Base-by-base conservation (phyloP, 2,113 vertebrate species). In the Prunella himalayana region DNA sequence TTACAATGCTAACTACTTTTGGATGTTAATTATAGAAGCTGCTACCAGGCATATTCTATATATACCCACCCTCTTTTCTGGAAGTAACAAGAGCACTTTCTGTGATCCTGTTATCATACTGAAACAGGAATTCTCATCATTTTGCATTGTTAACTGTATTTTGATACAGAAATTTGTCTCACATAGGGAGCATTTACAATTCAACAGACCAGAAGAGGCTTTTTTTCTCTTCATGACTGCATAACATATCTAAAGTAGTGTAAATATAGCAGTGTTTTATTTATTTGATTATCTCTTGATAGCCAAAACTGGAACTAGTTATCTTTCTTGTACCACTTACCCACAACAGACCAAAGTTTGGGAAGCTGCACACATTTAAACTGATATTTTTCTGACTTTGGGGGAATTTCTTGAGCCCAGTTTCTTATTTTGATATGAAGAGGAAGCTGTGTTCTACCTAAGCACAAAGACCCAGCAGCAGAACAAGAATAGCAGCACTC, bases 51-150 rank as follows among this genome's bases (percentile, higher is more conserved):
- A 65, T 53, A 30, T 87, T 91, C 84, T 87, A 88, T 82, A 97
- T 96, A 95, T 82, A 95, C 13, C 28, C 39, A 69, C 19, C 11
- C 37, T 69, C 45, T 90, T 85, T 70, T 76, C 66, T 27, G 72
- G 50, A 60, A 95, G 73, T 35, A 94, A 79, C 65, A 87, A 53
- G 73, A 95, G 63, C 54, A 73, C 30, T 85, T 81, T 91, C 79
- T 94, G 63, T 93, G 90, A 91, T 96, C 78, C 50, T 70, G 82
- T 95, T 95, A 94, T 92, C 90, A 88, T 63, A 54, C 39, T n/a
- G 44, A 87, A 94, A 73, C 93, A 95, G 91, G 35, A 77, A 85
- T 88, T 95, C 82, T 82, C 59, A 37, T 31, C 10, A 6, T 80
- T 92, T 90, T 77, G 15, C 27, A 73, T 61, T 92, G 59, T 71